Base-by-base conservation (phyloP, 2,797 vertebrate genomes). In the Pseudomugil gertrudae region DNA sequence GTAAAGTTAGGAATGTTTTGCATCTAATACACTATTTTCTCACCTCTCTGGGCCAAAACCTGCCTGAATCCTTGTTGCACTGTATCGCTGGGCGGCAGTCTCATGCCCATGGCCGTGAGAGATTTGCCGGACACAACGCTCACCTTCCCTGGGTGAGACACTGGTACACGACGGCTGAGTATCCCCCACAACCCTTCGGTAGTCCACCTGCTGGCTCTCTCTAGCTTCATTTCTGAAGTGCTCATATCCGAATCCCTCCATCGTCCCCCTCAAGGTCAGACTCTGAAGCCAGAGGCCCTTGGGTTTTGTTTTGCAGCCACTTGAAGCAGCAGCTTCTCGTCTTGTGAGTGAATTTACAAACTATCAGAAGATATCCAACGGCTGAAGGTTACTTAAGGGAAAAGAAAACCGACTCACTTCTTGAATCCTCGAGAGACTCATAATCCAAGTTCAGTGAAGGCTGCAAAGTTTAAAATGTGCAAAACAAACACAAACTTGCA, bases 41-140 rank as follows among this genome's bases (percentile, higher is more conserved):
- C 88, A 96, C 96, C 95, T 96, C 87, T 95, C 94, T 8, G 94
- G 91, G 76, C 94, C 92, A 59, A 93, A 89, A 52, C 95, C 94
- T 3, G 95, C 96, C 84, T 94, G 95, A 67, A 95, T 92, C 51
- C 95, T 92, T 3, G 93, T 95, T 66, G 94, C 95, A 5, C 83
- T 95, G 91, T 95, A 95, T 57, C 95, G 78, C 87, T 96, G 95
- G 23, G 95, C 95, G 13, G 93, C 95, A 33, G 94, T 95, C 91
- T 95, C 93, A 50, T 95, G 94, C 91, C 95, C 93, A 52, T 94
- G 94, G 9, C 87, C 68, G 4, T 91, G 85, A 5, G 79, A 69
- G 35, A 70, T 73, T 43, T 76, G 87, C 21, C 81, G 68, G 15
- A 80, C 4, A 2, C 45, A 81, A 30, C 35, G 53, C 4, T 86